phyloP scores from a whole-genome alignment of 1,140 invertebrate species.

The Phymastichus coffea region DNA sequence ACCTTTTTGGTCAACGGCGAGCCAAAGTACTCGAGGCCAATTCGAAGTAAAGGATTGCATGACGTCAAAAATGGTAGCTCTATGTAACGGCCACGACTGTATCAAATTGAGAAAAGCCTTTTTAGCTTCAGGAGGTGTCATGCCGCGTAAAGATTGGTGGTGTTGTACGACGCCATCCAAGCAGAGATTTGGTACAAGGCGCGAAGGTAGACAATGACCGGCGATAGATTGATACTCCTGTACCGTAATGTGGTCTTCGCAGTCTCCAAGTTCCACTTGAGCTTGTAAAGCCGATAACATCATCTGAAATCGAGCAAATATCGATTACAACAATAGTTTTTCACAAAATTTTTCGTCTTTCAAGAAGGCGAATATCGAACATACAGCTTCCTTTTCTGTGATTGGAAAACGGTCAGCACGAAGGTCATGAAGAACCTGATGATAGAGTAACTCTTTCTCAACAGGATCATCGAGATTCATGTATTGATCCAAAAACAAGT shows the following conservation, averaged over 20 bases:
- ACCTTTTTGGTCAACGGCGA: constrained; percentile 91
- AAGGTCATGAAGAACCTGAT: constrained; percentile 89
- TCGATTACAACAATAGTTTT: neutral
- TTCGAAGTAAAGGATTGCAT: constrained; percentile 96
- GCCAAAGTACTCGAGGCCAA: constrained; percentile 87
- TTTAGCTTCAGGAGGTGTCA: constrained; percentile 82
- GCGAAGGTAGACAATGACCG: constrained; percentile 78
- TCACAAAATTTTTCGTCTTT: neutral
- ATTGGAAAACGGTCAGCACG: constrained; percentile 88
- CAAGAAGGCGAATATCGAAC: constrained; percentile 38
- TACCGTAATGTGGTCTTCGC: constrained; percentile 57
- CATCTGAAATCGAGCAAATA: constrained; percentile 64
- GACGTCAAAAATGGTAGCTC: constrained; percentile 92
- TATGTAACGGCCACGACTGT: constrained; percentile 88
- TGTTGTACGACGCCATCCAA: constrained; percentile 81
- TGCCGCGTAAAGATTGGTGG: constrained; percentile 83
- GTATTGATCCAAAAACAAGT: constrained; percentile 84
- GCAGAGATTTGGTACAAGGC: constrained; percentile 71
- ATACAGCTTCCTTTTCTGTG: constrained; percentile 88
- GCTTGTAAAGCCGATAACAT: constrained; percentile 93
- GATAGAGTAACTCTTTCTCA: constrained; percentile 94
- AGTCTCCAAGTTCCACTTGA: constrained; percentile 88
- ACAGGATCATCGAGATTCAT: constrained; percentile 84
- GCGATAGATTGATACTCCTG: constrained; percentile 76
- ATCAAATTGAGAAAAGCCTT: constrained; percentile 93